Evolutionary conservation across 2,113 vertebrate genomes (phyloP).

Genomic region (Uria aalge): DNA sequence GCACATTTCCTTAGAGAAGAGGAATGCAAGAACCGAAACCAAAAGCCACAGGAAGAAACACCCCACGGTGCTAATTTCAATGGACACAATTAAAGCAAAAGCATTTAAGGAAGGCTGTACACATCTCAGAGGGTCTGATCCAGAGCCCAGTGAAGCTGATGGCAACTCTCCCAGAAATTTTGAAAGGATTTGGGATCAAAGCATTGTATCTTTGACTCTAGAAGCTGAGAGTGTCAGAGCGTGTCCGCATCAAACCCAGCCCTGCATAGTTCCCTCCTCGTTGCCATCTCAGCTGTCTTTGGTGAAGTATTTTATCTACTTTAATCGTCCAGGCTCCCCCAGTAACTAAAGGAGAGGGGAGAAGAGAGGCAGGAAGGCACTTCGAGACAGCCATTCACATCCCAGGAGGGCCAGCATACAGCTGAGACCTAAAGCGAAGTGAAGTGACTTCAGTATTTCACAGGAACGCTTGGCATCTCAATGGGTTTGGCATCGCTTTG

Average conservation of each 20-base stretch:
- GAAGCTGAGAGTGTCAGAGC: not conserved
- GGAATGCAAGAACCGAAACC: not conserved
- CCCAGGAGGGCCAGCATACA: not conserved
- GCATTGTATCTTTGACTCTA: not conserved
- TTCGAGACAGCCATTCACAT: not conserved
- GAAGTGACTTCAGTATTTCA: not conserved
- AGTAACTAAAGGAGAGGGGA: not conserved
- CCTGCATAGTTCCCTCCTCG: not conserved
- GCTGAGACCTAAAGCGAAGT: not conserved
- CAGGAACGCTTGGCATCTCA: not conserved
- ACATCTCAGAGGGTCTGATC: not conserved
- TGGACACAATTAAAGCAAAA: not conserved
- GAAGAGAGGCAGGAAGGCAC: not conserved
- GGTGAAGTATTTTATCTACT: not conserved
- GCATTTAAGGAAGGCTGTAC: not conserved
- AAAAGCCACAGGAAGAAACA: slow-evolving; percentile 15
- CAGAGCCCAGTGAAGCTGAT: not conserved
- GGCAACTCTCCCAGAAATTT: not conserved
- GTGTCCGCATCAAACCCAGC: not conserved
- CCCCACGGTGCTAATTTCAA: not conserved
- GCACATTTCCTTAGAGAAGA: not conserved
- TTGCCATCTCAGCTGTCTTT: not conserved
- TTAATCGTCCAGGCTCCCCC: not conserved
- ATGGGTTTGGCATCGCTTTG: not conserved
- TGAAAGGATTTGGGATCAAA: not conserved